Base-by-base conservation (phyloP, 2,797 vertebrate genomes). In the Syndactyla subalaris region DNA sequence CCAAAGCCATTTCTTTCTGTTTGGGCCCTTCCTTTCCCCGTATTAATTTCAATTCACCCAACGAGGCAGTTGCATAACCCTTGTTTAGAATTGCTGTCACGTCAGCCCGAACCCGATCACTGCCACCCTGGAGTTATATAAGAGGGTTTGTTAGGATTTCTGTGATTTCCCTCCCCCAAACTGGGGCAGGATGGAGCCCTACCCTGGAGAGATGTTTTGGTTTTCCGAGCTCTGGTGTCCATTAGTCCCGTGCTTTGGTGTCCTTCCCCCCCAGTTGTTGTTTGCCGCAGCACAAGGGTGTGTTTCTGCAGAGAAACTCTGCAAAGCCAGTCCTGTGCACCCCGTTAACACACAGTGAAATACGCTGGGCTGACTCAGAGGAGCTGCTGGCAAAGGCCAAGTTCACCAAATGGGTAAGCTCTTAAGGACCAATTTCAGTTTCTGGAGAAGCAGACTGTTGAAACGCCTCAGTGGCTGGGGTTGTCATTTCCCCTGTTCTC, bases 71-170 rank as follows among this genome's bases (percentile, higher is more conserved):
- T 97, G 94, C 81, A 46, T 95, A 97, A 97, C 89, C n/a, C 45
- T 54, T 96, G 96, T 96, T 96, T 97, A 62, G 79, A 94, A 97
- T 91, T 93, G 95, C 80, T 89, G 87, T 96, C 97, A 96, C 83
- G 41, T 94, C 95, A 89, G 6, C 83, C 73, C 93, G 80, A 88
- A 91, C 92, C 29, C 1, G 48, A 96, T 93, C 92, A 2, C 85
- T 65, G 92, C 78, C 59, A 75, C 74, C 8, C 12, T 89, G 65
- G 51, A 43, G 75, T 96, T 95, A 97, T 39, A 80, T 89, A 97
- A 96, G 96, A 88, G 72, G 49, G 62, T 85, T 84, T 84, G 84
- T 89, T 88, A 65, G 73, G 91, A 66, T 58, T 88, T 73, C 43
- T 85, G 63, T 57, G 95, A 52, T 87, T 91, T 88, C 78, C 65